Evolutionary conservation across 2,113 vertebrate genomes (phyloP), one percentile per base, ranked within the genome.

Genomic region (Cranoglanis bouderius): DNA sequence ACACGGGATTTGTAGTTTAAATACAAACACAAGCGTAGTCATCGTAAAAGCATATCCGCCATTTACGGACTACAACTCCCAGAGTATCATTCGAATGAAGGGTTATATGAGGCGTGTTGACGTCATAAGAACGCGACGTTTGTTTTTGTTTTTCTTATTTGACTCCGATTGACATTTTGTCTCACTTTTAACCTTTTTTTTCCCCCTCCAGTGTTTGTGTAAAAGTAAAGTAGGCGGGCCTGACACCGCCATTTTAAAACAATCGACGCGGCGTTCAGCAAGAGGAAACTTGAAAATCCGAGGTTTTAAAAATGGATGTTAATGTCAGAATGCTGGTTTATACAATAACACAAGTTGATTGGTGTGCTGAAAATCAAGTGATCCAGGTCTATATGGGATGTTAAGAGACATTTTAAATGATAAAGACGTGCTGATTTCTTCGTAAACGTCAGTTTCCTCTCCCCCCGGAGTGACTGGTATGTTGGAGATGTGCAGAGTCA

Each of bases 1-100:
- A 49, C 43, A 4, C 82, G 90, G 90, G 80, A 59, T 10, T 84
- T 91, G 90, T 91, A 90, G 90, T 91, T 88, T 49, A 32, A 53
- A 1, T 14, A 19, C 16, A 4, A 21, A 2, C 8, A 8, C 40
- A 2, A n/a, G 29, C 0, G 4, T 0, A 24, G 14, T 13, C 18
- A 13, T 1, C 12, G 24, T 14, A 0, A 1, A 57, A 59, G 3
- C 2, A 49, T 9, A n/a, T 2, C 35, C 14, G n/a, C 19, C 2
- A 1, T 3, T 18, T 1, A 43, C 13, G 40, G 35, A 89, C 90
- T 89, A 40, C 4, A 75, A 35, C 2, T 86, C 84, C 87, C 89
- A 90, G 59, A n/a, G 18, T 81, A 26, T 46, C 6, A 0, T n/a
- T 40, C 6, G 26, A 12, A 2, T 6, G 24, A 78, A 21, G 6